phyloP scores from a whole-genome alignment of 2,888 invertebrate species.

The Tetanocera ferruginea region DNA sequence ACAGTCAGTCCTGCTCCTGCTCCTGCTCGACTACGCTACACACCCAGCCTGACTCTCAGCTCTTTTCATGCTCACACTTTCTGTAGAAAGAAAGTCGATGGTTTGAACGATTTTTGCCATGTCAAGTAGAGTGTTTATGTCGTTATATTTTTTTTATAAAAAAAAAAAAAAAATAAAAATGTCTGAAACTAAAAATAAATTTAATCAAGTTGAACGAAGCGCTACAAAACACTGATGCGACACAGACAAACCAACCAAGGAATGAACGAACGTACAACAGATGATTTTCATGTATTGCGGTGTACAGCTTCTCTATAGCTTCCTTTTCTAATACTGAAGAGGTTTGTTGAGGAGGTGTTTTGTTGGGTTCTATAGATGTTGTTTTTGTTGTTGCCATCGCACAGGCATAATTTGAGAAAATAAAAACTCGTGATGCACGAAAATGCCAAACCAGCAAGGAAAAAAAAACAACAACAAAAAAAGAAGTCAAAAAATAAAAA shows the following conservation, averaged over 20 bases:
- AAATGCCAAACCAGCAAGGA: neutral
- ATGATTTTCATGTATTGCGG: neutral
- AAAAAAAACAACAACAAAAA: neutral
- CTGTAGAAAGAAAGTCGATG: too few species aligned
- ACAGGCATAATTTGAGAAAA: neutral
- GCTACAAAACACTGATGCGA: too few species aligned
- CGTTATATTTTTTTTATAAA: too few species aligned
- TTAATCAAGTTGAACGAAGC: too few species aligned
- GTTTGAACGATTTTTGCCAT: too few species aligned
- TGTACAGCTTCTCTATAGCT: neutral
- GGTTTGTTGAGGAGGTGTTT: neutral
- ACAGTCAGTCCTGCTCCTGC: neutral
- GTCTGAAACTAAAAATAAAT: too few species aligned
- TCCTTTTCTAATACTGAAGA: neutral
- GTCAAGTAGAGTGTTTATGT: too few species aligned
- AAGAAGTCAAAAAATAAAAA: neutral
- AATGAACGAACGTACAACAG: too few species aligned
- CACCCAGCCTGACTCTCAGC: too few species aligned
- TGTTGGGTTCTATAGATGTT: neutral
- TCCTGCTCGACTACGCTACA: neutral
- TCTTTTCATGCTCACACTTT: too few species aligned
- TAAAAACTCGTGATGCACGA: conserved; percentile 3
- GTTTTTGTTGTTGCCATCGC: neutral
- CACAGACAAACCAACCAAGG: too few species aligned
- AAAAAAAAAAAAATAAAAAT: too few species aligned